Base-by-base conservation (phyloP, 2,888 invertebrate genomes). In the Plagiodera versicolora region DNA sequence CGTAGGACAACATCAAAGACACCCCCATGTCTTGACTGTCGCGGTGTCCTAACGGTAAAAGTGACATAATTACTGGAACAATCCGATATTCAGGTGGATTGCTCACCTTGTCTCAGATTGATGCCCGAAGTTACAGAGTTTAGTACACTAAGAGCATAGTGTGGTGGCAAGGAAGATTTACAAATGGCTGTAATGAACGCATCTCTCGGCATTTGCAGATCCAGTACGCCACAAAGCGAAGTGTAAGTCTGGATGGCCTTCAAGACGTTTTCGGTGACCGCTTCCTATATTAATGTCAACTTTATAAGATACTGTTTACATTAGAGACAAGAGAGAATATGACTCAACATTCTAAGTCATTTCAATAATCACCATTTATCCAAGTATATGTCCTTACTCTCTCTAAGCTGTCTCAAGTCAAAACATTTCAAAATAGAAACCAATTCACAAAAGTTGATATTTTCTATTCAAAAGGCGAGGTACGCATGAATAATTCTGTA, bases 131-230 rank as follows among this genome's bases (percentile, higher is more conserved):
- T 84, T 17, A 84, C 83, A 58, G 83, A 84, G 72, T 87, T 91
- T 65, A 96, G 84, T 46, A 96, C 92, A 2, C 94, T 93, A 70
- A 95, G 86, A 61, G 94, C 93, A 82, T 98, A 98, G 81, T 95
- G 94, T 0, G 95, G 95, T 0, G 98, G 98, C 68, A 98, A 84
- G 0, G 97, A 95, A n/a, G 94, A 92, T 77, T 96, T 94, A 80
- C 98, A 98, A 73, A 98, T 88, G 2, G 97, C 92, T 48, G 93
- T 92, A 47, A 98, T 91, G 76, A 96, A 95, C 45, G 97, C 95
- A 83, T 98, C 97, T 30, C 98, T 87, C 0, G 95, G 94, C 14
- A 86, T 86, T 46, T 86, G 84, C 70, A 92, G 80, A 56, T 87
- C 87, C 63, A 97, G 84, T 77, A 89, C 86, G 16, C 98, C 98